Conservation (phyloP, 2,797 vertebrate genomes). For the Lerista edwardsae region DNA sequence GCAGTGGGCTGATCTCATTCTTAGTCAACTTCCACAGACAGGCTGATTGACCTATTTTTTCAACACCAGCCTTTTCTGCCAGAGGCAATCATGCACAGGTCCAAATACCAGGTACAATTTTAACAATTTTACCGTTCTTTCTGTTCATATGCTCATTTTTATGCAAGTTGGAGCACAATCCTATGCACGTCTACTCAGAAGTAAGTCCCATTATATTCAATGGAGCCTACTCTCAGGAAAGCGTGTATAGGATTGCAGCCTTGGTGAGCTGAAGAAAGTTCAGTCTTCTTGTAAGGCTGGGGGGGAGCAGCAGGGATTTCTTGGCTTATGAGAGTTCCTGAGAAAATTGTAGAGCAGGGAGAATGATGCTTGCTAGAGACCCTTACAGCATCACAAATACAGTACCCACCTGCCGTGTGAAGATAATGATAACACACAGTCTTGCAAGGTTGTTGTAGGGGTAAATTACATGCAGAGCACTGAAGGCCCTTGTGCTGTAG, state of each 20-base stretch:
- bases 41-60: too few species aligned
- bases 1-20: neutral
- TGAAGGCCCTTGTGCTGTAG: too few species aligned
- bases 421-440: neutral
- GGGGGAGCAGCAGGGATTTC: neutral
- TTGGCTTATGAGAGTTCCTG: neutral
- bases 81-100: neutral
- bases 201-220: too few species aligned
- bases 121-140: neutral
- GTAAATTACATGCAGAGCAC: neutral
- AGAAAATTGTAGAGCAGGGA: neutral
- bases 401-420: neutral
- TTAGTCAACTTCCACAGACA: neutral
- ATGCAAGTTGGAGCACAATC: too few species aligned
- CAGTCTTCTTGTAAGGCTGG: neutral
- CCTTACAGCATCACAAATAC: neutral
- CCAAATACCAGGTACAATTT: neutral
- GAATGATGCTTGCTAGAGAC: too few species aligned
- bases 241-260: too few species aligned
- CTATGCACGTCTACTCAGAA: too few species aligned
- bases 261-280: neutral
- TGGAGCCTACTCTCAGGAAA: too few species aligned
- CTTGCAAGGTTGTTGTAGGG: neutral
- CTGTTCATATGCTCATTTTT: neutral
- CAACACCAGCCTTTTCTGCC: neutral